These are phyloP conservation scores for Phorcus lineatus DNA, from an alignment of 2,888 invertebrate species.

Conservation along the genomic window DNA sequence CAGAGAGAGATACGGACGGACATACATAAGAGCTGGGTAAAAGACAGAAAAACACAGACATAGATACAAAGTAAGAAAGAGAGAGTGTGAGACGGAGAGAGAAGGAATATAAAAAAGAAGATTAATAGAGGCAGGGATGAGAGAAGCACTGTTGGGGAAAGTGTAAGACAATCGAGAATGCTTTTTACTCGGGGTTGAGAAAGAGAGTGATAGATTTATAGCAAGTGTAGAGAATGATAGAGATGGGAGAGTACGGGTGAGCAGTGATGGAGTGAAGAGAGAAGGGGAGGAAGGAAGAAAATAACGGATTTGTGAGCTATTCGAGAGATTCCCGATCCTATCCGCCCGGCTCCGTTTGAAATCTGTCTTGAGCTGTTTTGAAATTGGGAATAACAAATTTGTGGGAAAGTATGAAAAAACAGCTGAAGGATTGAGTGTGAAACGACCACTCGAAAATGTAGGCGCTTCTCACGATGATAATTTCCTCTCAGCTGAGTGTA, in stretches of 20 bases:
- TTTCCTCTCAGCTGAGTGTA: no score
- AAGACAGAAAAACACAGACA: neutral
- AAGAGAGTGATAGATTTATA: neutral
- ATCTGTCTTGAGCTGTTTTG: constrained; percentile 3
- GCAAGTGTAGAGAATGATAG: neutral
- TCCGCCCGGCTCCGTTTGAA: neutral
- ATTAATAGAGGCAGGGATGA: no score
- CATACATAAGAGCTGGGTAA: no score
- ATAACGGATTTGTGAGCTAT: no score
- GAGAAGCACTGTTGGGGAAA: no score
- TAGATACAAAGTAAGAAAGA: neutral
- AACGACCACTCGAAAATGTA: neutral
- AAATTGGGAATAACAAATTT: neutral
- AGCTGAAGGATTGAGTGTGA: neutral
- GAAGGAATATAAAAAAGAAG: no score
- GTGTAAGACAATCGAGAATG: no score
- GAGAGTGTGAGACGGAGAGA: neutral
- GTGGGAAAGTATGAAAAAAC: neutral
- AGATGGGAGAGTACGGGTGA: no score
- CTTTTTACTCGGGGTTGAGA: neutral
- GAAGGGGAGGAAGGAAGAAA: neutral
- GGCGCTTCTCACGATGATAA: neutral
- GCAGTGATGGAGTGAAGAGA: neutral
- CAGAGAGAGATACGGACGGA: neutral
- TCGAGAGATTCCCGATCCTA: no score